Base-by-base conservation (phyloP, 2,888 invertebrate species). In the Limnephilus lunatus region DNA sequence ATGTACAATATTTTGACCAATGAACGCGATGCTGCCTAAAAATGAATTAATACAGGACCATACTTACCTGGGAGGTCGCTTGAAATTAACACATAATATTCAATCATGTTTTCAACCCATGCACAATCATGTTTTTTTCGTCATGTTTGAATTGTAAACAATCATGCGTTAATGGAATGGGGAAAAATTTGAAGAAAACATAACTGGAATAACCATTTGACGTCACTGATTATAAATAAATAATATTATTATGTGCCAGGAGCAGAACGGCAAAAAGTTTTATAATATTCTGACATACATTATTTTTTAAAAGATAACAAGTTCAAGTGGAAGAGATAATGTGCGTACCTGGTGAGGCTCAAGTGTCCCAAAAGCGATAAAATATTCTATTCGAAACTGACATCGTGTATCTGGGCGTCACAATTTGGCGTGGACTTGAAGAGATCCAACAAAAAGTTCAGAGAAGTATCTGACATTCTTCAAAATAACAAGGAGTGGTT, bases 321-420 rank as follows among this genome's bases (percentile, higher is more conserved):
- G 15, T 48, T 86, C 86, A 48, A 86, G 86, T 86, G 86, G 44
- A 44, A 30, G n/a, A n/a, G 86, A 44, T 39, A n/a, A 25, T 5
- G 32, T 25, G n/a, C n/a, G 44, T 39, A 85, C 35, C 86, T 86
- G 86, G 86, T 25, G 14, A 44, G 30, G 86, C 39, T 86, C 86
- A 44, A 86, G n/a, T 48, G 86, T 14, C 14, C 85, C 25, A 30
- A 44, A 86, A 48, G 30, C 15, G 86, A 86, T 86, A 30, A 44
- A 68, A 9, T 68, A 68, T 68, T 68, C 0, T 68, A n/a, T 9
- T 25, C n/a, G 25, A 68, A 68, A 68, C n/a, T 3, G 68, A 68
- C 68, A 1, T 25, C 68, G 53, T 53, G 53, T 5, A 68, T 68
- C 25, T 19, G 25, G 68, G 68, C 1, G 68, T n/a, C n/a, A 25